These are phyloP conservation scores for Drosophila melanica DNA, from an alignment of 1,140 invertebrate species.

Conservation along the genomic window DNA sequence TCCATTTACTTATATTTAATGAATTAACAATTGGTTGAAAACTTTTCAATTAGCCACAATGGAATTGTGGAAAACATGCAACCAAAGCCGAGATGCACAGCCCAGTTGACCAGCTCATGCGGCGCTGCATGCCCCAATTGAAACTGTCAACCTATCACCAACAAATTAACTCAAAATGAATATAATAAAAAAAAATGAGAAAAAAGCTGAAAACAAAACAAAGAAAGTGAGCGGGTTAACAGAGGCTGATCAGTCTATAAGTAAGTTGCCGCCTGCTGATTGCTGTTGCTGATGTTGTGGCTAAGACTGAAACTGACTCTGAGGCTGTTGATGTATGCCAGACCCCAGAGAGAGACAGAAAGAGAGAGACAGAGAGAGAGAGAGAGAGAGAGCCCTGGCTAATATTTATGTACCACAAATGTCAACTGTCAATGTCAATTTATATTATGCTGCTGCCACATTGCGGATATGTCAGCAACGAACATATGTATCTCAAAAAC, in stretches of 20 bases:
- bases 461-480: constrained; percentile 79
- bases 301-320: constrained; percentile 30
- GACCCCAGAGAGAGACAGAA: background rate
- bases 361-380: background rate
- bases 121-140: constrained; percentile 71
- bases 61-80: constrained; percentile 17
- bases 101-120: constrained; percentile 58
- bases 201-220: constrained; percentile 32
- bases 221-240: constrained; percentile 65
- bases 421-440: constrained; percentile 81
- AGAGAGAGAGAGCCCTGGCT: constrained; percentile 62
- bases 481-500: constrained; percentile 76
- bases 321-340: constrained; percentile 73
- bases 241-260: constrained; percentile 69
- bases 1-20: constrained; percentile 9
- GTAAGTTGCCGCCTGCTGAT: constrained; percentile 76
- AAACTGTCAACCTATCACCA: constrained; percentile 80
- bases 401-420: constrained; percentile 82
- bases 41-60: constrained; percentile 20
- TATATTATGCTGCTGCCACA: constrained; percentile 80
- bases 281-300: constrained; percentile 30
- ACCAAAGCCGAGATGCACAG: constrained; percentile 24
- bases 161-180: constrained; percentile 76
- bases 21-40: constrained; percentile 8
- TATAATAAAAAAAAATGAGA: constrained; percentile 47